Evolutionary conservation across 2,113 vertebrate species (phyloP), one percentile per base, ranked within the genome.

Genomic region (Catharus fuscescens): DNA sequence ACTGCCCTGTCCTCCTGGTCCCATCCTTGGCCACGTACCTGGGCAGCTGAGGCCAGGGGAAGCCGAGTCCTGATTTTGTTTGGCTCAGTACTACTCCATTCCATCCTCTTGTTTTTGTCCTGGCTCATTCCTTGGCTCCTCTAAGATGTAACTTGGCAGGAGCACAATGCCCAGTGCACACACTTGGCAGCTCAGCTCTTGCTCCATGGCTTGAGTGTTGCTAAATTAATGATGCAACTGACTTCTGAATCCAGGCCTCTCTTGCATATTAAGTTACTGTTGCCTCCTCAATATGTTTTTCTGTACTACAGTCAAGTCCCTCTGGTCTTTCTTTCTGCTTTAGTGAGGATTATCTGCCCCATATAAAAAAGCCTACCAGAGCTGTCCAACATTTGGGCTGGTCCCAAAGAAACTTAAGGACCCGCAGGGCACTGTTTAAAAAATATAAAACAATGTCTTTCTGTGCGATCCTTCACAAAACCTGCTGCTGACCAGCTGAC

Each of bases 191-290:
- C 87, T 61, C 84, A 67, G 84, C 78, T 92, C 91, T 83, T 86
- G 76, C 88, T 93, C 85, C 4, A 1, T 52, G 87, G 86, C 72
- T 95, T 67, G 73, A 92, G 86, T 84, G 94, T 87, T 97, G 91
- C 91, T 96, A 94, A 95, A 95, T 53, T 83, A 91, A 78, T 93
- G 92, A 95, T 95, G 93, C 95, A 95, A 92, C 94, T 53, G 79
- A 54, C 86, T 82, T 79, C 86, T 93, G 89, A 84, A 74, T 86
- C 93, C 87, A 73, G 89, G 94, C 54, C 74, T 85, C 95, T 72
- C 87, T 76, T 76, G 93, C 84, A 59, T 94, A 84, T 96, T 92
- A 64, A 83, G 52, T 94, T 96, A 92, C 94, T 83, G 50, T 82
- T 96, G 70, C 78, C 79, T 95, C 67, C 67, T 92, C 93, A 86